A percentile compares a stretch with the other conserved stretches of the same genome.
phyloP scores from a whole-genome alignment of 2,797 vertebrate species.

The Silurus lanzhouensis region DNA sequence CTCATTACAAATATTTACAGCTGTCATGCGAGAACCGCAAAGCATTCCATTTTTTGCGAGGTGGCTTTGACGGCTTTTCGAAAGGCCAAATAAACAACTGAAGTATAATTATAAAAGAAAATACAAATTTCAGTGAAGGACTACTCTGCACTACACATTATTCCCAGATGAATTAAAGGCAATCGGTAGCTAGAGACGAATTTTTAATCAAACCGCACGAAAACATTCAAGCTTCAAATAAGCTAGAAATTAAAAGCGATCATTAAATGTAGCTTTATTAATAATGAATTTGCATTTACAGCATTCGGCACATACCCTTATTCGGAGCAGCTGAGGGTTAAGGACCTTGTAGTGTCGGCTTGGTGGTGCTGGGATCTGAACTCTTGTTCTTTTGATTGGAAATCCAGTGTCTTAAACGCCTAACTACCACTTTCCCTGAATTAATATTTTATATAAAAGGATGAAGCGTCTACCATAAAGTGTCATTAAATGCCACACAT shows the following conservation, averaged over 20 bases:
- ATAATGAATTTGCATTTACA: not conserved
- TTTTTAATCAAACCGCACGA: too few species aligned
- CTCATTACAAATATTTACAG: not conserved
- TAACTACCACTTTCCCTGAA: too few species aligned
- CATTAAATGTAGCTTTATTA: not conserved
- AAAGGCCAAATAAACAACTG: not conserved
- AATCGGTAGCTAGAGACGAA: not conserved
- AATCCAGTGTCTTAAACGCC: too few species aligned
- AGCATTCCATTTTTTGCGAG: not conserved
- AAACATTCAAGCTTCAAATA: not conserved
- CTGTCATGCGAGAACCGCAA: not conserved
- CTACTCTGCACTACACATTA: not conserved
- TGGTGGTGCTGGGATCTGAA: too few species aligned
- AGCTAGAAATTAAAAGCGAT: not conserved
- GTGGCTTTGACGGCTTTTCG: not conserved
- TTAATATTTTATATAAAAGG: too few species aligned
- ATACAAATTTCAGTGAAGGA: not conserved
- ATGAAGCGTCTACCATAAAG: not conserved
- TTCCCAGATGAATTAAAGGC: not conserved
- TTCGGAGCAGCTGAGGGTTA: too few species aligned
- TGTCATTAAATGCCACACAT: not conserved
- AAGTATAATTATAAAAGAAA: not conserved
- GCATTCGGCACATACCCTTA: too few species aligned
- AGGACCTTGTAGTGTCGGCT: too few species aligned
- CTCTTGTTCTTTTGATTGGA: too few species aligned